A percentile compares a stretch with the other conserved stretches of the same genome.
phyloP scores from a whole-genome alignment of 2,113 vertebrate genomes.

The Engystomops pustulosus region DNA sequence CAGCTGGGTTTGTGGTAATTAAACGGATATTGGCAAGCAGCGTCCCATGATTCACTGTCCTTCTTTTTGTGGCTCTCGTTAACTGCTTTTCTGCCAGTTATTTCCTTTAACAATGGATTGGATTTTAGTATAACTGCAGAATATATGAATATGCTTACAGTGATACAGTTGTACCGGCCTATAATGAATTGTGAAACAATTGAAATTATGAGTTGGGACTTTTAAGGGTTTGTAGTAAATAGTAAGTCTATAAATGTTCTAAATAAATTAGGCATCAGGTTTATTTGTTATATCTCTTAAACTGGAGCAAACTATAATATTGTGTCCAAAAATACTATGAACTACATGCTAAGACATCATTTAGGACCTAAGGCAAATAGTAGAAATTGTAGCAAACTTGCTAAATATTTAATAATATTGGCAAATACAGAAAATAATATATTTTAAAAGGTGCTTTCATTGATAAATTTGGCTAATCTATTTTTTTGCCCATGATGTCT shows the following conservation, averaged over 20 bases:
- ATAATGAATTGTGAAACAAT: neutral
- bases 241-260: neutral
- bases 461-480: too few relatives aligned
- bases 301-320: neutral
- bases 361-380: too few relatives aligned
- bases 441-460: too few relatives aligned
- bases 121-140: neutral
- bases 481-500: too few relatives aligned
- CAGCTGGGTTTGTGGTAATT: conserved; percentile 60
- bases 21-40: conserved; percentile 56
- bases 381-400: too few relatives aligned
- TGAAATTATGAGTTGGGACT: neutral
- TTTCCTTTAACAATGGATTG: neutral
- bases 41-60: conserved; percentile 54
- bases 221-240: neutral
- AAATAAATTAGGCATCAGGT: neutral
- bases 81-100: conserved; percentile 24
- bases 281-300: neutral
- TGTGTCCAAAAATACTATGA: neutral
- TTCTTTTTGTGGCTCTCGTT: conserved; percentile 36
- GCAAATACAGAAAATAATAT: too few relatives aligned
- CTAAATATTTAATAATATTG: too few relatives aligned
- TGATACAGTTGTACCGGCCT: neutral
- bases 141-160: neutral
- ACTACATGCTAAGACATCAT: too few relatives aligned